phyloP scores from a whole-genome alignment of 2,113 vertebrate genomes.

The Zeus faber region DNA sequence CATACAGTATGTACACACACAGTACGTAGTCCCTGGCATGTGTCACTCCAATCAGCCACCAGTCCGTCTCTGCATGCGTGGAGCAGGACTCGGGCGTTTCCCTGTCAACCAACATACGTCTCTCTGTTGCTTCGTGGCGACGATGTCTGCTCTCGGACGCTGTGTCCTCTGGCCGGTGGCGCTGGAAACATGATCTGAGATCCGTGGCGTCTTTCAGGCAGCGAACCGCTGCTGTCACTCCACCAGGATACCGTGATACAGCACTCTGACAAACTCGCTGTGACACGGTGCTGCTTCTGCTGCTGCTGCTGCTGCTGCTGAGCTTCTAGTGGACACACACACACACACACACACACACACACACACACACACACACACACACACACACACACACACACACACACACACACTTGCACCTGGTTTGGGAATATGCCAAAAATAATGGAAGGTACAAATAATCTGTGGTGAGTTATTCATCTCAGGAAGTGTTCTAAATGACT shows the following conservation, averaged over 20 bases:
- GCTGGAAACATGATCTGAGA: slow-evolving; percentile 63
- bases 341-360: slow-evolving; percentile 3
- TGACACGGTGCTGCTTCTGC: slow-evolving; percentile 53
- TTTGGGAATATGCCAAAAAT: too few species aligned
- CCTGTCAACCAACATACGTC: slow-evolving; percentile 74
- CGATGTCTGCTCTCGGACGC: slow-evolving; percentile 47
- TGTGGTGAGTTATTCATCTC: too few species aligned
- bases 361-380: slow-evolving; percentile 6
- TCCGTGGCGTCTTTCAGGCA: slow-evolving; percentile 65
- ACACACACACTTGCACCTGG: slow-evolving; percentile 2
- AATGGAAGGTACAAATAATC: too few species aligned
- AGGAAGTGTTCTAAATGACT: too few species aligned
- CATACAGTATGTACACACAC: slow-evolving; percentile 1
- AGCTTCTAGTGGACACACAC: slow-evolving; percentile 11
- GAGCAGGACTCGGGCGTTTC: slow-evolving; percentile 36
- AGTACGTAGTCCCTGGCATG: slow-evolving; percentile 46
- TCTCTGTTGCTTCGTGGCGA: slow-evolving; percentile 20
- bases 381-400: neutral
- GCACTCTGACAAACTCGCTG: slow-evolving; percentile 52
- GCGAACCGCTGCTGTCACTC: slow-evolving; percentile 73
- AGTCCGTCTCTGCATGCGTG: slow-evolving; percentile 47
- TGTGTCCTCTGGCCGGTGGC: slow-evolving; percentile 61
- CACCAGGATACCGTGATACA: slow-evolving; percentile 46
- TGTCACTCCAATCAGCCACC: slow-evolving; percentile 73
- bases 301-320: neutral